phyloP scores from a whole-genome alignment of 2,797 vertebrate species.

The Sternotherus odoratus region DNA sequence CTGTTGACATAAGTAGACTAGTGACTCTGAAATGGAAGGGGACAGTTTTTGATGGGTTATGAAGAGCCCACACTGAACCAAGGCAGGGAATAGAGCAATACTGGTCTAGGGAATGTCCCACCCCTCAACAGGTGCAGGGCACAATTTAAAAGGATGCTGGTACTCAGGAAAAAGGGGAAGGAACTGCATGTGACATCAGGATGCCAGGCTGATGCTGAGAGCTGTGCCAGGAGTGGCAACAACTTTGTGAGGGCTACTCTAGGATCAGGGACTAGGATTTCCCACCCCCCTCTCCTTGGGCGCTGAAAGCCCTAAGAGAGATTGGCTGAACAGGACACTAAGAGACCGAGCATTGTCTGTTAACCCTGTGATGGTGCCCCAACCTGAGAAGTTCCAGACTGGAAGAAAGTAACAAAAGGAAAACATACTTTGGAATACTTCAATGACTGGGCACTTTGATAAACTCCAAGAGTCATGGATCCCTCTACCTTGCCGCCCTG shows the following conservation, averaged over 20 bases:
- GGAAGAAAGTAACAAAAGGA: neutral
- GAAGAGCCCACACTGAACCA: neutral
- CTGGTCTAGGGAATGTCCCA: neutral
- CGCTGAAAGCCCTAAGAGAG: neutral
- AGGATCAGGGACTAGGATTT: neutral
- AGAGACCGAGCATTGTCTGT: neutral
- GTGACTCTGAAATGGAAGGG: neutral
- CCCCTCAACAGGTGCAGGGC: neutral
- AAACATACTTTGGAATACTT: neutral
- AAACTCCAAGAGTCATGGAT: too few species aligned
- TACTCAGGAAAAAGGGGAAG: neutral
- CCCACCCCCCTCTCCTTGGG: neutral
- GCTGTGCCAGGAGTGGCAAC: neutral
- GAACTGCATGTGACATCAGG: neutral
- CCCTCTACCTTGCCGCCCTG: neutral
- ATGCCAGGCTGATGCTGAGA: neutral
- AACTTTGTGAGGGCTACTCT: neutral
- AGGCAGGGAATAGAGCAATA: neutral
- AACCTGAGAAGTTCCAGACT: neutral
- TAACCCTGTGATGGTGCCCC: neutral
- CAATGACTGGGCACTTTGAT: neutral
- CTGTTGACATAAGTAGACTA: neutral
- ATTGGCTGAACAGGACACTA: neutral
- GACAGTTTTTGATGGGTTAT: neutral
- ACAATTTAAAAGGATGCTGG: neutral